Percentiles rank a stretch among this genome's conserved stretches.
These are phyloP conservation scores for Bugulina stolonifera DNA, from an alignment of 2,888 invertebrate genomes.

Conservation along the genomic window DNA sequence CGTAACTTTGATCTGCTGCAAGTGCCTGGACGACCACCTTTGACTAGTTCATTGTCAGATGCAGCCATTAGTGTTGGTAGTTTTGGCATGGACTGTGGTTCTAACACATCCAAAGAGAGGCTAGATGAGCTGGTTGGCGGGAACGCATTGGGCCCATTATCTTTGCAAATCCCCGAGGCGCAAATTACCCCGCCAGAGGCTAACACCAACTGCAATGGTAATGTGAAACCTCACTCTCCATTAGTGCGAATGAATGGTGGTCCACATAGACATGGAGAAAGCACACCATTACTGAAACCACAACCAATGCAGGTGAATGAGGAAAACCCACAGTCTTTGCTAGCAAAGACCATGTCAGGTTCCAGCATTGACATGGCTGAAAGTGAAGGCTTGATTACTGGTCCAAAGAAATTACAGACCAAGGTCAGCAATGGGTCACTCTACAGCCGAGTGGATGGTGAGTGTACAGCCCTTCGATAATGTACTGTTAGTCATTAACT, in stretches of 20 bases:
- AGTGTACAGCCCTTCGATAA: no score
- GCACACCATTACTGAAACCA: background rate
- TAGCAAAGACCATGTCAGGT: background rate
- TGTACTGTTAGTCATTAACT: no score
- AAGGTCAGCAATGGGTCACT: background rate
- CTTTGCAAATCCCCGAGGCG: slow-evolving; percentile 2
- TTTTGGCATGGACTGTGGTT: background rate
- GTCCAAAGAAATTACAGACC: background rate
- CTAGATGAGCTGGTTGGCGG: background rate
- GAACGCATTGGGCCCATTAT: background rate
- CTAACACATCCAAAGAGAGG: background rate
- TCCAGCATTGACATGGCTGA: background rate
- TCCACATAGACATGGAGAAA: background rate
- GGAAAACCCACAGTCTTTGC: no score
- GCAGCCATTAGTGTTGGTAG: background rate
- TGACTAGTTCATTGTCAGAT: background rate
- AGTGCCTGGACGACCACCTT: background rate
- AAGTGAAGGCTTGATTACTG: background rate
- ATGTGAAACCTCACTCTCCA: background rate
- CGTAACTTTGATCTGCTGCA: slow-evolving; percentile 19
- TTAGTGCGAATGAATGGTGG: background rate
- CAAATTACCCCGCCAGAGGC: background rate
- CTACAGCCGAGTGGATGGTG: slow-evolving; percentile 8
- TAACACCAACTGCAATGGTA: slow-evolving; percentile 17
- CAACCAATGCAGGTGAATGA: background rate